Evolutionary conservation across 2,797 vertebrate species (phyloP).

Genomic region (Pelobates cultripes): DNA sequence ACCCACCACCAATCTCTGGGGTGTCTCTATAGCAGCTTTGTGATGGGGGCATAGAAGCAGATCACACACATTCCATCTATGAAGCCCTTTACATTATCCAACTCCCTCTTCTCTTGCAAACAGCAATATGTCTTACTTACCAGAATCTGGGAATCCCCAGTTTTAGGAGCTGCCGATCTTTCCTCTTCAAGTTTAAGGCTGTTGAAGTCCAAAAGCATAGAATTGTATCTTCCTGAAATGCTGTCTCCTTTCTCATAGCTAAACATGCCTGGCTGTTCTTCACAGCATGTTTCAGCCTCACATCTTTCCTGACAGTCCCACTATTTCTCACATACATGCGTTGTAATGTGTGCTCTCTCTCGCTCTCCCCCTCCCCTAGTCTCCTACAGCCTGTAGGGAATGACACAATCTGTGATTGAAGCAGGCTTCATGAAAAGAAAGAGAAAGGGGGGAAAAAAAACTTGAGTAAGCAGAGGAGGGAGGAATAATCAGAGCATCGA

Average conservation of each 20-base stretch:
- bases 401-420: constrained; percentile 45
- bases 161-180: background rate
- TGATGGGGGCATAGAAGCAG: too few species aligned
- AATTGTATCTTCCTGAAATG: constrained; percentile 7
- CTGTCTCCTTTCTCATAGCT: constrained; percentile 15
- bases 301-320: constrained; percentile 37
- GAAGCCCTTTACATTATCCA: background rate
- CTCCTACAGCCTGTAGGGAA: constrained; percentile 23
- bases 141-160: constrained; percentile 5
- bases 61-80: background rate
- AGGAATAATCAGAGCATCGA: background rate
- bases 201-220: constrained; percentile 24
- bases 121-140: constrained; percentile 30
- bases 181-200: constrained; percentile 19
- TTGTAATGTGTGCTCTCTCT: background rate
- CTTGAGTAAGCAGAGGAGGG: constrained; percentile 15
- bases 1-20: too few species aligned
- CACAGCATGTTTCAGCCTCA: constrained; percentile 37
- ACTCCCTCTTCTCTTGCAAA: constrained; percentile 2
- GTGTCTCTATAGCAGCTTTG: too few species aligned
- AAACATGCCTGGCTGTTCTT: constrained; percentile 39
- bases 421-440: constrained; percentile 17
- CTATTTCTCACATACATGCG: constrained; percentile 39
- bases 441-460: background rate
- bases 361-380: constrained; percentile 13